Base-by-base conservation (phyloP, 2,113 vertebrate genomes). In the Colistium nudipinnis region DNA sequence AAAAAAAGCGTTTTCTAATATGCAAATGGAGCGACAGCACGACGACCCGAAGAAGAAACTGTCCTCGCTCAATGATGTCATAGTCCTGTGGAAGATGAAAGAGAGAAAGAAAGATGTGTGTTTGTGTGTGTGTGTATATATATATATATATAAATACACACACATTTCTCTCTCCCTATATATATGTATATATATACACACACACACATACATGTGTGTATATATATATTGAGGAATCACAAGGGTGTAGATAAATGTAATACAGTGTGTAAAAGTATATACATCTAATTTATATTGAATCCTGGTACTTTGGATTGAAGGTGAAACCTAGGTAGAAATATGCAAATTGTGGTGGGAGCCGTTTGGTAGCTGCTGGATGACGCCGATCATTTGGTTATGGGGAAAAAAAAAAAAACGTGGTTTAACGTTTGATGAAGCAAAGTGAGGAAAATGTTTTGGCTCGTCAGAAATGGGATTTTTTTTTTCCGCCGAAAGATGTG, bases 301-400 rank as follows among this genome's bases (percentile, higher is more conserved):
- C 28, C 38, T 45, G 49, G 24, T 49, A 35, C 20, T 72, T 67
- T 65, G 14, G 20, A 51, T 35, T 35, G 69, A 63, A 61, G 31
- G 54, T n/a, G 64, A 77, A n/a, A n/a, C n/a, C n/a, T n/a, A n/a
- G n/a, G n/a, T 63, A 65, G 76, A 78, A 76, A 78, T 63, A 83
- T 89, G 82, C 82, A 87, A 75, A 17, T 2, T 17, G 38, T 31
- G 12, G 3, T 11, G 13, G 1, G 33, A 74, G 69, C 47, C 41
- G 1, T 7, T 19, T 1, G 10, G 66, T 31, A 75, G 83, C 78
- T 67, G 73, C 75, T 48, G 0, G 36, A 59, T 27, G 49, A 66
- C 16, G 36, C 4, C n/a, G n/a, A 4, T 16, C 36, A 4, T 38
- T 12, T 4, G 8, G 30, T 31, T 8, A 7, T 5, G 30, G 30